Evolutionary conservation across 1,140 invertebrate genomes (phyloP), one percentile per base, ranked within the genome.

Genomic region (Olivierus martensii): DNA sequence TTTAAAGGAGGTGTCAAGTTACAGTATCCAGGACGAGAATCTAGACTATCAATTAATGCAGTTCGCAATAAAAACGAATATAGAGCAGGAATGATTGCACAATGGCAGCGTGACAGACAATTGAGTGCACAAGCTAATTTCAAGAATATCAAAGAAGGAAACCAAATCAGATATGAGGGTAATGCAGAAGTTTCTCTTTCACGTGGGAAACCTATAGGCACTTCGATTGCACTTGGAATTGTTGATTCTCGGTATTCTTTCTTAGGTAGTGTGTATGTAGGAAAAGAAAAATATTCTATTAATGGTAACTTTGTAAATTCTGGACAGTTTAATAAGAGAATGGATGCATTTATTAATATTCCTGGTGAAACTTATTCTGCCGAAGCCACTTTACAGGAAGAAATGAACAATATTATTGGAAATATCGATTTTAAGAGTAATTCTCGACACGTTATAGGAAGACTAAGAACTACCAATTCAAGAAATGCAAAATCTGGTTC

Each of bases 51-150:
- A 37, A 14, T 15, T 58, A 10, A 51, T 11, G 9, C 34, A 3
- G 21, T 53, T 10, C n/a, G 21, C 15, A 51, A 28, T 38, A 14
- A 18, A 21, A 52, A 58, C 3, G 56, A 54, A 47, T 55, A 51
- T 22, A 39, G 36, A 42, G 52, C 19, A 11, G 34, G 39, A 14
- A 19, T 46, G 3, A 42, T 41, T 21, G 49, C 38, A 12, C 56
- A 58, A 12, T 58, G 56, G 56, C 51, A 58, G 35, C 6, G 10
- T 9, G 51, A 46, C 22, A 49, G 35, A 47, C 41, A 37, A 11
- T 35, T 49, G 2, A 12, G 14, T 3, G 47, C 18, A 5, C 22
- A 48, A 1, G 34, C 52, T 12, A 45, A 51, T 12, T 58, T 49
- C 34, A 58, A 51, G n/a, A 43, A 58, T 18, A 58, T 39, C 19